Evolutionary conservation across 2,888 invertebrate species (phyloP).

Genomic region (Melinaea marsaeus): DNA sequence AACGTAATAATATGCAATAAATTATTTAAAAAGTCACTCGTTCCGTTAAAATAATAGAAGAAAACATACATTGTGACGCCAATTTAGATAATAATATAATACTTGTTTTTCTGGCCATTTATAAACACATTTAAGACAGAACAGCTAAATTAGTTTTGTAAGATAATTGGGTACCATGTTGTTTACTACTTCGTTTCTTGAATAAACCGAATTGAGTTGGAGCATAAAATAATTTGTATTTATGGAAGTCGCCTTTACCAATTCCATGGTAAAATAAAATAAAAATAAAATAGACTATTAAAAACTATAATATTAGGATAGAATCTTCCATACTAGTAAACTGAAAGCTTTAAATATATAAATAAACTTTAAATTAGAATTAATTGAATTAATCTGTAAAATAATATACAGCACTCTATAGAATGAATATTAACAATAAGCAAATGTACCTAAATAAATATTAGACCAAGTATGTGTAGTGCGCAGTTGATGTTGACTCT

Average conservation of each 20-base stretch:
- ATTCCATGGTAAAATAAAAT: too few relatives aligned
- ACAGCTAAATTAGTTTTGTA: constrained; percentile 7
- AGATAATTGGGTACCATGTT: constrained; percentile 4
- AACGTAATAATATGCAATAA: constrained; percentile 33
- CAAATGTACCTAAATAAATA: constrained; percentile 42
- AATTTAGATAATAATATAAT: constrained; percentile 13
- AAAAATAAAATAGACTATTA: too few relatives aligned
- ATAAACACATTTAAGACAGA: constrained; percentile 16
- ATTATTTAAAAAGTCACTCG: constrained; percentile 30
- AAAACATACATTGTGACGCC: constrained; percentile 13
- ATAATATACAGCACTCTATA: constrained; percentile 30
- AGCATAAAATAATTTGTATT: background rate
- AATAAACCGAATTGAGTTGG: background rate
- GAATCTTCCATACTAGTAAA: too few relatives aligned
- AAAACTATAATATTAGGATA: too few relatives aligned
- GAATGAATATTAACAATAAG: constrained; percentile 34
- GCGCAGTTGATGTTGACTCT: constrained; percentile 51
- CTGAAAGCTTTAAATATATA: too few relatives aligned
- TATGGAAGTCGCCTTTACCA: background rate
- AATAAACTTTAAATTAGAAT: too few relatives aligned
- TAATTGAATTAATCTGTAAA: constrained; percentile 4
- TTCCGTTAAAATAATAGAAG: constrained; percentile 16
- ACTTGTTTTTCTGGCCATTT: constrained; percentile 16
- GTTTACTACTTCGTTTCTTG: constrained; percentile 2
- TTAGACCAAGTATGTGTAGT: constrained; percentile 43